Base-by-base conservation (phyloP, 2,888 invertebrate genomes). In the Andrena haemorrhoa region DNA sequence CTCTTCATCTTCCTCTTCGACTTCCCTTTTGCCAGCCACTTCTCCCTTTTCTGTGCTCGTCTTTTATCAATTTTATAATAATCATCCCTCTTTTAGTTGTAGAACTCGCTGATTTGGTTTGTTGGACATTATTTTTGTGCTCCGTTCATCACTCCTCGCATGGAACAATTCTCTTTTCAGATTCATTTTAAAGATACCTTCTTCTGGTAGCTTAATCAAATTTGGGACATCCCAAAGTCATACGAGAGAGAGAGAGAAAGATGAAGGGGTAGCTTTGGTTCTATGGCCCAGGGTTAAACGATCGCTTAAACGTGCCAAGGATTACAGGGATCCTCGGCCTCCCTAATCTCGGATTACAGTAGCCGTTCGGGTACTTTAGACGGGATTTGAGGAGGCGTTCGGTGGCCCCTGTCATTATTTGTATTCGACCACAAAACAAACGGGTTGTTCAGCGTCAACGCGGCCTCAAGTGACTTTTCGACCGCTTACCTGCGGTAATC, bases 231-330 rank as follows among this genome's bases (percentile, higher is more conserved):
- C 8, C n/a, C 10, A n/a, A 53, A 1, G 53, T 33, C 5, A 51
- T 20, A 23, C 41, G 63, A 12, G n/a, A 12, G 47, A 47, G 47
- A 51, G 51, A 20, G 51, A 51, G 20, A 20, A 16, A 49, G 51
- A 51, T 6, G 6, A 1, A 8, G 31, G 31, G 71, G 56, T 23
- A 35, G 26, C 20, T 60, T 69, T 6, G 53, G 23, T 33, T 69
- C 7, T 61, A 12, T n/a, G 23, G 47, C n/a, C n/a, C 12, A 20
- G 41, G 73, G 72, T 79, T 90, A 88, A 90, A 87, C 85, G 88
- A 84, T 89, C 84, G 82, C 76, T 86, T 82, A 86, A 86, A 79
- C 60, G 72, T 83, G 79, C 68, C 71, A 47, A 82, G 90, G 89
- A 89, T 91, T 90, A 90, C 82, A 84, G 63, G 31, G 80, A 73